A percentile compares a stretch with the other conserved stretches of the same genome.
These are phyloP conservation scores for Mobula hypostoma DNA, from an alignment of 2,113 vertebrate genomes.

Conservation along the genomic window DNA sequence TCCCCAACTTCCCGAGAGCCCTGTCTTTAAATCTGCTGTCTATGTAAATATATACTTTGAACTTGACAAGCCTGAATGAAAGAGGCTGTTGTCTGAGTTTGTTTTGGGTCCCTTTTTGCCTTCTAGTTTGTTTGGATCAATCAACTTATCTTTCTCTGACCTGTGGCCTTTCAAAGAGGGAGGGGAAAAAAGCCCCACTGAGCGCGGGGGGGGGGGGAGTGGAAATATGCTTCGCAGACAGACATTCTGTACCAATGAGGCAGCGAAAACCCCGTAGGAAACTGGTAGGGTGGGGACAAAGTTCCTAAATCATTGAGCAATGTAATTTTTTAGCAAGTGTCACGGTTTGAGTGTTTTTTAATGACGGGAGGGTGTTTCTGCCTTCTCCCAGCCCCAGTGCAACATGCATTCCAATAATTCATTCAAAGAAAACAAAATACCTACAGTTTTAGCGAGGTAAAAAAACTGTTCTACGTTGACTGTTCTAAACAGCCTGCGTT, in stretches of 20 bases:
- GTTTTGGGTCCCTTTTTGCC: conserved; percentile 10
- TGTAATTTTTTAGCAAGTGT: background rate
- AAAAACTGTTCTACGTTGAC: background rate
- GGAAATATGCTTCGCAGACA: background rate
- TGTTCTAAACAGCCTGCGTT: conserved; percentile 45
- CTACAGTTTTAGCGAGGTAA: conserved; percentile 8
- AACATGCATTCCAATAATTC: background rate
- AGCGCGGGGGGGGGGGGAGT: background rate
- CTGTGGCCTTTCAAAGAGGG: background rate
- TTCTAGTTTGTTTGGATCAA: conserved; percentile 27
- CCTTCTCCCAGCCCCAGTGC: background rate
- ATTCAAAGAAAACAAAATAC: background rate
- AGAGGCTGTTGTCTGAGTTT: conserved; percentile 31
- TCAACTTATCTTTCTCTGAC: conserved; percentile 27
- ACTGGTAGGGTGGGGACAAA: background rate
- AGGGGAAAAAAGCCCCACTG: background rate
- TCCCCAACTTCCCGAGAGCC: background rate
- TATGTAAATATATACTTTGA: conserved; percentile 28
- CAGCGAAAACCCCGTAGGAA: background rate
- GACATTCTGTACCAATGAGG: background rate
- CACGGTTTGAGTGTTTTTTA: no score
- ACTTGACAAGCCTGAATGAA: conserved; percentile 27
- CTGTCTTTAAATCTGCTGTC: background rate
- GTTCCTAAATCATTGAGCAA: background rate
- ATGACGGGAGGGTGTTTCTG: background rate